Evolutionary conservation across 2,888 invertebrate species (phyloP), one percentile per base, ranked within the genome.

Genomic region (Epirrhoe tristata): DNA sequence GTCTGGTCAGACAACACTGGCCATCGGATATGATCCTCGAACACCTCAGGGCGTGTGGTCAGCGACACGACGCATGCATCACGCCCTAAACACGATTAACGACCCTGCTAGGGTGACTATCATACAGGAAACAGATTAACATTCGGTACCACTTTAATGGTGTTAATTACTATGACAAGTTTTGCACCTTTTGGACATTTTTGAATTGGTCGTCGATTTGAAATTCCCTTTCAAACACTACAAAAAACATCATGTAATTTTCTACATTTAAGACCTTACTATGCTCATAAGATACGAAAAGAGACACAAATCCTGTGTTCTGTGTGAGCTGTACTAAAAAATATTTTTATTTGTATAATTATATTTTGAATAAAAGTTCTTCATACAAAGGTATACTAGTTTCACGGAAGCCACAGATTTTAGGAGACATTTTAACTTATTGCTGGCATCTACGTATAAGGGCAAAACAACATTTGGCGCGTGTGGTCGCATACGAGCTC

Each of bases 1-100:
- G 8, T 24, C 24, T 3, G 34, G 43, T 43, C 43, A 66, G 31
- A 56, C 55, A 31, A 63, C 54, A 43, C 17, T 36, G 57, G 43
- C 31, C 52, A 31, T 62, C 12, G 32, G 58, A 58, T 66, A 61
- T 69, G 64, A 67, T 78, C 71, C 78, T 77, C 76, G 69, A 80
- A 77, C 76, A 73, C 79, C 80, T 76, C 73, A 58, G 76, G 78
- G 73, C 68, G 67, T 81, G 85, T 81, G 87, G 87, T 83, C 85
- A 82, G 74, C 70, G 79, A 87, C 86, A 85, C 80, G 85, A 77
- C 71, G 77, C 79, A 82, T 84, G 85, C 87, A 86, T 87, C 86
- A 83, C 78, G 77, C 76, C 74, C 82, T 85, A 87, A 88, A 85
- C 80, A 81, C 82, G 83, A 88, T 87, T 88, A 86, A 87, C 82